Evolutionary conservation across 2,888 invertebrate genomes (phyloP).

Genomic region (Thera britannica): DNA sequence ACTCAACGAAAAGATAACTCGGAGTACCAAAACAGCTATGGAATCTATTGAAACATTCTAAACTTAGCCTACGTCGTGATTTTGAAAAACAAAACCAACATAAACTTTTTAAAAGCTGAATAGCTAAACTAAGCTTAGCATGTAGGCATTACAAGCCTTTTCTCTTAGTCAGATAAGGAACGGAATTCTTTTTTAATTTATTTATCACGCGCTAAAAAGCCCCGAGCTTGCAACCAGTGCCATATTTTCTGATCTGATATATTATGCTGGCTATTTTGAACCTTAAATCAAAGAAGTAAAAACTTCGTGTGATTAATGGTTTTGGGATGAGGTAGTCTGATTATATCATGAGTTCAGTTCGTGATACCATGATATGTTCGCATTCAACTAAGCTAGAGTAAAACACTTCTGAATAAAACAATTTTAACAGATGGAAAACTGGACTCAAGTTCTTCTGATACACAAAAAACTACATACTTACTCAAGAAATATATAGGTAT

Average conservation of each 20-base stretch:
- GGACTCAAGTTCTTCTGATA: no score
- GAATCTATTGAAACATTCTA: background rate
- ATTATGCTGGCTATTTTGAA: constrained; percentile 20
- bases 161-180: constrained; percentile 67
- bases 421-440: no score
- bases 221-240: constrained; percentile 62
- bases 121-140: constrained; percentile 49
- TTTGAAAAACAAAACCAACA: constrained; percentile 22
- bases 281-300: constrained; percentile 28
- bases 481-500: no score
- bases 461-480: no score
- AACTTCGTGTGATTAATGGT: constrained; percentile 24
- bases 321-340: constrained; percentile 19
- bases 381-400: no score
- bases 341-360: constrained; percentile 30
- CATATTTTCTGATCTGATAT: constrained; percentile 33
- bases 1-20: background rate
- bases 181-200: constrained; percentile 66
- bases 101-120: background rate
- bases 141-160: constrained; percentile 58
- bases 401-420: background rate
- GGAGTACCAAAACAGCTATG: background rate
- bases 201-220: constrained; percentile 78
- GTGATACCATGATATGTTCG: constrained; percentile 2
- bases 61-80: constrained; percentile 22